Evolutionary conservation across 2,888 invertebrate species (phyloP), one percentile per base, ranked within the genome.

Genomic region (Pteria penguin): DNA sequence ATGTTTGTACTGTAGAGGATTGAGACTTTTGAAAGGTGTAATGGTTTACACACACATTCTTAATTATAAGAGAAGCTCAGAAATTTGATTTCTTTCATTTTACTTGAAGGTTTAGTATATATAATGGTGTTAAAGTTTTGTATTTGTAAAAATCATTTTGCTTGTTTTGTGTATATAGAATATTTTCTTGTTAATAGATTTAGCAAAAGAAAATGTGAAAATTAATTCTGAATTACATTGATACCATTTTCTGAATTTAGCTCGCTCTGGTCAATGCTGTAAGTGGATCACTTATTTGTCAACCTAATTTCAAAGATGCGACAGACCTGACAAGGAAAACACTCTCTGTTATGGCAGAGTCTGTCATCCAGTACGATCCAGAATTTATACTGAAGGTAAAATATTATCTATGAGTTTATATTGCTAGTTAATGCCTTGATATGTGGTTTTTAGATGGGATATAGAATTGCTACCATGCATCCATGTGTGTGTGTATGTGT

Each of bases 381-480:
- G 93, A 93, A 82, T 93, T 93, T 82, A 83, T 93, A 66, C 87
- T 93, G 18, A 93, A 93, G 91, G 92, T 92, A 82, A 71, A 65
- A 18, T 45, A 45, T 45, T 8, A 45, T 8, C 18, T 45, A 45
- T 1, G 45, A 14, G 18, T 45, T 14, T 14, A 8, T 45, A 45
- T 18, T 45, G 11, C 45, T 18, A 45, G 8, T 45, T 18, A 45
- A 45, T 14, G 45, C 45, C 45, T 14, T 45, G n/a, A n/a, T n/a
- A n/a, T n/a, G n/a, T n/a, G n/a, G n/a, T n/a, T n/a, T n/a, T n/a
- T n/a, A n/a, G n/a, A n/a, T n/a, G n/a, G n/a, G n/a, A n/a, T n/a
- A n/a, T n/a, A n/a, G n/a, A n/a, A n/a, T n/a, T n/a, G n/a, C n/a
- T n/a, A n/a, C n/a, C n/a, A n/a, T n/a, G n/a, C n/a, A n/a, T n/a